Conservation (phyloP, 2,888 invertebrate genomes). For the Papilio gigon region DNA sequence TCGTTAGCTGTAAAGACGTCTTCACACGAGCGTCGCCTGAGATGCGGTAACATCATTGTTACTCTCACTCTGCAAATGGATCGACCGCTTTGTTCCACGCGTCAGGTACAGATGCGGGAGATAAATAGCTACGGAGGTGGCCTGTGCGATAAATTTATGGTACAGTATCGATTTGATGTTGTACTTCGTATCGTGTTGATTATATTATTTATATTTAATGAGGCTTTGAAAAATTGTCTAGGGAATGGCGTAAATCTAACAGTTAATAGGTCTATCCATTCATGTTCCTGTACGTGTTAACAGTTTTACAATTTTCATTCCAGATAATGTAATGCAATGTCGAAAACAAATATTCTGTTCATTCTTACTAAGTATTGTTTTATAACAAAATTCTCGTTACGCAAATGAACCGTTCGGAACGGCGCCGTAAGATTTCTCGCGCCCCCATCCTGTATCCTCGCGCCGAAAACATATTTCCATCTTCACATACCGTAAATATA, state of each 20-base stretch:
- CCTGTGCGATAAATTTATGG: conserved; percentile 13
- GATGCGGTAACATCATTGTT: conserved; percentile 47
- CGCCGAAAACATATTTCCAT: conserved; percentile 20
- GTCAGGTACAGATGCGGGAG: conserved; percentile 50
- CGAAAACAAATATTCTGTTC: neutral
- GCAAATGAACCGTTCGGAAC: conserved; percentile 1
- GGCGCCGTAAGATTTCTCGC: conserved; percentile 23
- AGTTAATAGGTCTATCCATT: too few species aligned
- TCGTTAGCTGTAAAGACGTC: conserved; percentile 42
- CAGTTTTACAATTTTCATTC: too few species aligned
- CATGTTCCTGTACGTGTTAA: too few species aligned
- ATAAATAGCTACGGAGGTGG: conserved; percentile 47
- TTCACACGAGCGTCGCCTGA: conserved; percentile 37
- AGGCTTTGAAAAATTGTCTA: too few species aligned
- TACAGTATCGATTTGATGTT: neutral
- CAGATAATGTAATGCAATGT: neutral
- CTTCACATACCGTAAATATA: conserved; percentile 25
- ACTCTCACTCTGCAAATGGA: conserved; percentile 47
- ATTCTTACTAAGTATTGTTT: neutral
- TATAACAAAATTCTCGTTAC: conserved; percentile 9
- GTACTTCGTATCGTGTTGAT: neutral
- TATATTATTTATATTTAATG: neutral
- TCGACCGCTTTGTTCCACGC: conserved; percentile 46
- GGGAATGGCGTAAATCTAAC: too few species aligned
- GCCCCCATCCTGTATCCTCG: neutral